Evolutionary conservation across 2,888 invertebrate species (phyloP), one percentile per base, ranked within the genome.

Genomic region (Bhutanitis thaidina): DNA sequence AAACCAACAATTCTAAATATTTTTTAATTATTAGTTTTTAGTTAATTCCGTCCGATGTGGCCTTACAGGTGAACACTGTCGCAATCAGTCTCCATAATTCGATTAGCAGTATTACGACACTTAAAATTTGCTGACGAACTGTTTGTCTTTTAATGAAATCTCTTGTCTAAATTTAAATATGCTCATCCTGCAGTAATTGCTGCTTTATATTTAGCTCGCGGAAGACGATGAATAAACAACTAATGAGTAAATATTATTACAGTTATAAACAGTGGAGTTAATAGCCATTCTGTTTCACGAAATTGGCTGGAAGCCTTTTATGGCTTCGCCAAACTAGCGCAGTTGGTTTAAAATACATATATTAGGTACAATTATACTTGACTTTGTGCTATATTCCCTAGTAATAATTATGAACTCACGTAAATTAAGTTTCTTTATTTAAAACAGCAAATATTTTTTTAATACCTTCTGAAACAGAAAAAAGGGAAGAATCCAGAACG

Each of bases 201-300:
- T 36, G 2, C 7, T n/a, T 32, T 47, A 37, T 12, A 43, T 27
- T 47, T 43, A 47, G 12, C 10, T 15, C 37, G 14, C 15, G 30
- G 34, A 43, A 44, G 27, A 7, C 34, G 38, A 50, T 35, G 29
- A 45, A 40, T 27, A 45, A 45, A 39, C 41, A 40, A 51, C 30
- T 45, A 35, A 45, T 41, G 41, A 40, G 14, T 46, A 45, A 46
- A 46, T 43, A 37, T 49, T 43, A 43, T 46, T 46, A 36, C 13
- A 46, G 41, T 46, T 37, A 36, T 51, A 51, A 51, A 50, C 50
- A 50, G 27, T 50, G 39, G 34, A 40, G 16, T 44, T 49, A 49
- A 49, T 49, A 25, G 43, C 32, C 29, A 43, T 44, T 50, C 35
- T 41, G 45, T 45, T 51, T 9, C 20, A 25, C 30, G 40, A 41